A percentile compares a stretch with the other conserved stretches of the same genome.
Conservation (phyloP, 2,113 vertebrate species). For the Mormoops blainvillei region DNA sequence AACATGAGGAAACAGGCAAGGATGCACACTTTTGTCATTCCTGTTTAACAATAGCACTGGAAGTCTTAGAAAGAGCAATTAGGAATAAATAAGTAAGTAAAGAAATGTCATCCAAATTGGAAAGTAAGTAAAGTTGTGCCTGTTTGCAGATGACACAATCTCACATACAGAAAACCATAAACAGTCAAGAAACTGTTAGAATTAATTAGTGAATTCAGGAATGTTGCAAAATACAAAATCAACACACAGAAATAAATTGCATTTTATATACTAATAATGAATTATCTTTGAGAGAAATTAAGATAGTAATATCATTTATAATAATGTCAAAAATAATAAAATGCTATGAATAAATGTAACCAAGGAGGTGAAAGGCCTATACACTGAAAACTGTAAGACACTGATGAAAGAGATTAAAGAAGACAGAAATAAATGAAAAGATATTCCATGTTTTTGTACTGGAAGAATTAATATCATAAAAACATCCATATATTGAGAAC, state of each 20-base stretch:
- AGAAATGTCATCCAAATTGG: background rate
- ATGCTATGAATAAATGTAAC: too few relatives aligned
- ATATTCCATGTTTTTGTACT: too few relatives aligned
- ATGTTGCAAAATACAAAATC: background rate
- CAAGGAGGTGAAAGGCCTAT: too few relatives aligned
- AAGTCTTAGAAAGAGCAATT: background rate
- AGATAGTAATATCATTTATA: too few relatives aligned
- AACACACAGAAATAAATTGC: too few relatives aligned
- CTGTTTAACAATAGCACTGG: background rate
- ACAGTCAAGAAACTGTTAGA: background rate
- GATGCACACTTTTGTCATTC: background rate
- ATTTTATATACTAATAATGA: background rate
- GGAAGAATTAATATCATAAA: too few relatives aligned
- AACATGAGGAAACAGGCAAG: background rate
- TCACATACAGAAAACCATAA: background rate
- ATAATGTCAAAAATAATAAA: too few relatives aligned
- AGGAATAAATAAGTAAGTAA: background rate
- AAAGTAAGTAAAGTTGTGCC: background rate
- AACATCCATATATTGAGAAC: background rate
- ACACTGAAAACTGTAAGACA: too few relatives aligned
- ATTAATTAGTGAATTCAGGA: background rate
- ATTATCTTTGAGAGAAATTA: too few relatives aligned
- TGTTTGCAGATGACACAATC: background rate
- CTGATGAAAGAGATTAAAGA: too few relatives aligned
- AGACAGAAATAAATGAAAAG: too few relatives aligned